Percentiles rank a stretch among this genome's conserved stretches.
Conservation (phyloP, 2,888 invertebrate genomes). For the Andrena bicolor region DNA sequence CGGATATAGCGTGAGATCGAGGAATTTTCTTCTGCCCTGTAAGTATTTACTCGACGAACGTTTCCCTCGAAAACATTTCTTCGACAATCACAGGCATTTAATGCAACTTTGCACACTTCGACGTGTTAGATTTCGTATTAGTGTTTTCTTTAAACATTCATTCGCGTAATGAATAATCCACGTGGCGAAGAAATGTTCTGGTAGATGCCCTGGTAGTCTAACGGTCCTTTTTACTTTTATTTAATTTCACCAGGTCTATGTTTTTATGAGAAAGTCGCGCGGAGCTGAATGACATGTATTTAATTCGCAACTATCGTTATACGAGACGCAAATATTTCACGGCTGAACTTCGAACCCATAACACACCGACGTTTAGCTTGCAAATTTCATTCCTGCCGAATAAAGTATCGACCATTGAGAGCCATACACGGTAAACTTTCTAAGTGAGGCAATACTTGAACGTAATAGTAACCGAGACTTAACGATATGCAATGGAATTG, state of each 20-base stretch:
- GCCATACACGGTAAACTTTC: conserved; percentile 42
- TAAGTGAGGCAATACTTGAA: conserved; percentile 46
- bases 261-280: neutral
- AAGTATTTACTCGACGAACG: neutral
- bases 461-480: conserved; percentile 30
- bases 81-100: no score
- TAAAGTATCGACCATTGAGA: conserved; percentile 3
- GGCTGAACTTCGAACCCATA: no score
- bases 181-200: no score
- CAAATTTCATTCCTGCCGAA: neutral
- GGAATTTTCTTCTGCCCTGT: conserved; percentile 5
- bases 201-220: no score
- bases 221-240: no score
- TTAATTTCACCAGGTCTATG: neutral
- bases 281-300: no score
- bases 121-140: no score
- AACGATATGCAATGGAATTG: conserved; percentile 19
- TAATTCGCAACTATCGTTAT: no score
- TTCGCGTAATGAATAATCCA: no score
- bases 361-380: neutral
- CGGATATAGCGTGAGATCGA: conserved; percentile 23
- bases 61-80: neutral
- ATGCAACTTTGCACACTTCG: no score
- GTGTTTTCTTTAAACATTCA: no score
- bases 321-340: neutral